Evolutionary conservation across 2,113 vertebrate genomes (phyloP).

Genomic region (Megaleporinus macrocephalus): DNA sequence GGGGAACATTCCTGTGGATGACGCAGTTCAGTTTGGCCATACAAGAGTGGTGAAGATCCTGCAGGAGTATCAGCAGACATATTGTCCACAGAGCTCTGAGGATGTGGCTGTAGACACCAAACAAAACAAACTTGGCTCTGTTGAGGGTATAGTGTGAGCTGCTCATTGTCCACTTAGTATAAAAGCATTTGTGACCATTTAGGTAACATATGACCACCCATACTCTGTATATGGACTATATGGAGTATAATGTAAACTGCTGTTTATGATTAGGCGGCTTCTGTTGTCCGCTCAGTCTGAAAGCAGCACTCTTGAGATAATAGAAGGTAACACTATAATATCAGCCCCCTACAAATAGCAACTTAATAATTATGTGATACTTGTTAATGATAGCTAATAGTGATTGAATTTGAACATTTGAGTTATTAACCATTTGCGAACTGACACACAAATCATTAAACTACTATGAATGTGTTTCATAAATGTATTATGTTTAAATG

Average conservation of each 20-base stretch:
- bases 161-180: neutral
- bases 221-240: neutral
- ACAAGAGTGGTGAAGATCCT: slow-evolving; percentile 77
- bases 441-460: too few species aligned
- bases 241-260: neutral
- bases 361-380: too few species aligned
- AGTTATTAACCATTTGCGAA: too few species aligned
- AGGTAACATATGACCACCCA: neutral
- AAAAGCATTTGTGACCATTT: neutral
- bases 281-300: neutral
- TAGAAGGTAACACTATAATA: too few species aligned
- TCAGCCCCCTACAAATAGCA: too few species aligned
- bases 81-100: slow-evolving; percentile 45
- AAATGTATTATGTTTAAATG: too few species aligned
- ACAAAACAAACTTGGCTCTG: slow-evolving; percentile 63
- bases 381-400: too few species aligned
- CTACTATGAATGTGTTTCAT: too few species aligned
- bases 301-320: neutral
- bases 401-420: too few species aligned
- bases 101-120: slow-evolving; percentile 60
- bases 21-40: slow-evolving; percentile 83
- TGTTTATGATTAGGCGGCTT: neutral
- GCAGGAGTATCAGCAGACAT: slow-evolving; percentile 80
- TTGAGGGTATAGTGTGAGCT: slow-evolving; percentile 78
- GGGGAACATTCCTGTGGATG: slow-evolving; percentile 84